Evolutionary conservation across 2,888 invertebrate species (phyloP).

Genomic region (Malacosoma neustria): DNA sequence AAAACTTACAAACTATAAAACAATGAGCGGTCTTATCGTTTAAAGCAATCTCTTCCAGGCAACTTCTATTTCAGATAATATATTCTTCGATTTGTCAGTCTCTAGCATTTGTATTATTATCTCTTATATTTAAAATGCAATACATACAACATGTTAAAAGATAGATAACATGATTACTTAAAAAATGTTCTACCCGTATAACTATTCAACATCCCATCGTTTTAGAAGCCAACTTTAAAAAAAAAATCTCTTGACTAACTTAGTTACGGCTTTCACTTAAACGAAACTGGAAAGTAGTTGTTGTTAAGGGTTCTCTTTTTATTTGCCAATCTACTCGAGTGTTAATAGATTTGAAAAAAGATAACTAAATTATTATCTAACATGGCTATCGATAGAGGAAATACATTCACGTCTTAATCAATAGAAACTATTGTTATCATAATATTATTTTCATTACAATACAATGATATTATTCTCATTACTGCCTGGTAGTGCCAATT

Average conservation of each 20-base stretch:
- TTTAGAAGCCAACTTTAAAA: conserved; percentile 12
- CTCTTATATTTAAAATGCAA: not conserved
- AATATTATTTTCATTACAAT: not conserved
- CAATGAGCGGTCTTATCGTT: no score
- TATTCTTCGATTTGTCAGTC: no score
- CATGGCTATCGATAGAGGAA: not conserved
- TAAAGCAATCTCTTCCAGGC: no score
- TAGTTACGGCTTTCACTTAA: conserved; percentile 29
- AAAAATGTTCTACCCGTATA: conserved; percentile 11
- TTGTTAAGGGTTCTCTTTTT: not conserved
- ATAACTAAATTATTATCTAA: conserved; percentile 2
- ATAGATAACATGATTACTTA: conserved; percentile 15
- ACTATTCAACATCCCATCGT: conserved; percentile 4
- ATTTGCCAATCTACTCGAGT: conserved; percentile 2
- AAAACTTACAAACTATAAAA: no score
- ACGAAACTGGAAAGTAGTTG: conserved; percentile 11
- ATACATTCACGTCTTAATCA: not conserved
- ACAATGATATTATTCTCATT: no score
- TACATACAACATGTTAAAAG: conserved; percentile 5
- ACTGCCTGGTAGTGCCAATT: no score
- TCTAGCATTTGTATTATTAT: no score
- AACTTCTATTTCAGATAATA: no score
- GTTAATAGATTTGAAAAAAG: conserved; percentile 1
- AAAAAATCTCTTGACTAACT: conserved; percentile 11
- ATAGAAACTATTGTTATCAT: not conserved